Base-by-base conservation (phyloP, 2,113 vertebrate species). In the Hydrolagus affinis region DNA sequence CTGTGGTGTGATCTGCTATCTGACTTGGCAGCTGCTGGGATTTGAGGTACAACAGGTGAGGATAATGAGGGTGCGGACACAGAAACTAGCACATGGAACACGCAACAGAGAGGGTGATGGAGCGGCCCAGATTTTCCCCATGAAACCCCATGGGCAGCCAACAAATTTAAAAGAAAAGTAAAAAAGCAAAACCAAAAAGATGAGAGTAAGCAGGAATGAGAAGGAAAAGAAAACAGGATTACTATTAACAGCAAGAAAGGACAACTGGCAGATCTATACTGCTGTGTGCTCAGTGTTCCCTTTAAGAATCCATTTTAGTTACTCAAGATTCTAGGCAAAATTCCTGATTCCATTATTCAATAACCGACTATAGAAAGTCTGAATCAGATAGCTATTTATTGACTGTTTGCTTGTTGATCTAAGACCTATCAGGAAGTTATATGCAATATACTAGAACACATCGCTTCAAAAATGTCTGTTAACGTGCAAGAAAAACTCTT, bases 11-110 rank as follows among this genome's bases (percentile, higher is more conserved):
- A 91, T 98, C 97, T 0, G 96, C 94, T 89, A 92, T 91, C 93
- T 97, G 97, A 94, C 95, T 95, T 94, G 95, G 89, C 89, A 94
- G 94, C 95, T 98, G 96, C 95, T 94, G 95, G 86, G 92, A 91
- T 94, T 90, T 90, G 91, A 96, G 95, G 95, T 91, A 96, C 91
- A 97, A 93, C 94, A 95, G 92, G 94, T 92, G 90, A 93, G 92
- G 92, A 95, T 91, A 90, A 90, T 91, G 91, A 94, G 92, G 85
- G 85, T 91, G 93, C 32, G 90, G 90, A 94, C 90, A 92, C 60
- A 93, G 89, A 90, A 90, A 89, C 87, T 59, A 87, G 89, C 91
- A 87, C 78, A 66, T 25, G 89, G 89, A 90, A 89, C 77, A 86
- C 64, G 86, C 71, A 86, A 85, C 85, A 66, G 30, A 44, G 32